Percentiles rank a stretch among this genome's conserved stretches.
These are phyloP conservation scores for Papilio gigon DNA, from an alignment of 2,888 invertebrate species.

Conservation along the genomic window DNA sequence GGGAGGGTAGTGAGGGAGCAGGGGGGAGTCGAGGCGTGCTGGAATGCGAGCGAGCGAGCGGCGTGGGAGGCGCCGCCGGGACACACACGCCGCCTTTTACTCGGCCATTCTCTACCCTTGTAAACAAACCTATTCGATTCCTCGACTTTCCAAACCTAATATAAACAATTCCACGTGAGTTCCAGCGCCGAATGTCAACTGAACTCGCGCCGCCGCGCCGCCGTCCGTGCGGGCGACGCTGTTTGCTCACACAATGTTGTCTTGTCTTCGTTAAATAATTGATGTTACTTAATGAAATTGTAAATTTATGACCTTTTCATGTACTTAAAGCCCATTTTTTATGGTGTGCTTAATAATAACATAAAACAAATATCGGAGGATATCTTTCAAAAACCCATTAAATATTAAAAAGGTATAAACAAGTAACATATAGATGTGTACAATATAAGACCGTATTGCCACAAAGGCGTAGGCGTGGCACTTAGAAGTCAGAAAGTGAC, in stretches of 20 bases:
- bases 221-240: neutral
- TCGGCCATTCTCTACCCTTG: conserved; percentile 61
- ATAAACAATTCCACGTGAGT: conserved; percentile 40
- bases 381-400: neutral
- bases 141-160: conserved; percentile 50
- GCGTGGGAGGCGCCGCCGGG: conserved; percentile 79
- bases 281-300: conserved; percentile 16
- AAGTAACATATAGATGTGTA: conserved; percentile 4
- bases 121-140: conserved; percentile 77
- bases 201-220: neutral
- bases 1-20: conserved; percentile 70
- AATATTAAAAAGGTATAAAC: conserved; percentile 12
- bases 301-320: neutral
- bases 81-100: conserved; percentile 68
- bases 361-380: neutral
- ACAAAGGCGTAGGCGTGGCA: conserved; percentile 29
- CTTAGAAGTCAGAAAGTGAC: conserved; percentile 31
- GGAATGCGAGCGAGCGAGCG: conserved; percentile 80
- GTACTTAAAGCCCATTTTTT: neutral
- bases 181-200: conserved; percentile 40
- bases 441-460: conserved; percentile 9
- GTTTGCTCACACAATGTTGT: conserved; percentile 20
- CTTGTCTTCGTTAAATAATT: conserved; percentile 31
- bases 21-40: conserved; percentile 77
- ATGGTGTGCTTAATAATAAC: neutral